phyloP scores from a whole-genome alignment of 2,888 invertebrate species.

The Mimumesa dahlbomi region DNA sequence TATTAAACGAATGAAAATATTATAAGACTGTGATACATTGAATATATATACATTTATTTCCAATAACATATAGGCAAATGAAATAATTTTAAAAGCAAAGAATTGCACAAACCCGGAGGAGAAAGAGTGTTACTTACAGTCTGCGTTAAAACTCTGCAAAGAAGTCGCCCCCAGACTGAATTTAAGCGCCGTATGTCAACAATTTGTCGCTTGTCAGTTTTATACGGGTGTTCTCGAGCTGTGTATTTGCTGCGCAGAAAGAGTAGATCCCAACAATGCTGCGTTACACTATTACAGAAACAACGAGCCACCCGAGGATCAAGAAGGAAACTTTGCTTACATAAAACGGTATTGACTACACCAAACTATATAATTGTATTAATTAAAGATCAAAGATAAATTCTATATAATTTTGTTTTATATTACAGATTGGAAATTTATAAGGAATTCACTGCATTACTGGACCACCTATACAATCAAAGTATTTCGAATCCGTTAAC shows the following conservation, averaged over 20 bases:
- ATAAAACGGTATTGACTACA: constrained; percentile 82
- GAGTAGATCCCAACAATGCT: constrained; percentile 93
- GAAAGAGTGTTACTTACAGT: constrained; percentile 88
- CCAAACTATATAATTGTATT: background rate
- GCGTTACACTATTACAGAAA: constrained; percentile 94
- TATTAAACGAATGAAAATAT: constrained; percentile 1
- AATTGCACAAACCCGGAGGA: constrained; percentile 88
- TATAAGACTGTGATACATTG: no score
- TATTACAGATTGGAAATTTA: constrained; percentile 91
- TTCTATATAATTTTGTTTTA: background rate
- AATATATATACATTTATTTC: background rate
- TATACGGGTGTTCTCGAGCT: constrained; percentile 95
- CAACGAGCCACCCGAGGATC: constrained; percentile 90
- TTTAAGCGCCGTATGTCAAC: constrained; percentile 90
- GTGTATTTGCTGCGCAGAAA: constrained; percentile 90
- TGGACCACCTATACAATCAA: constrained; percentile 86
- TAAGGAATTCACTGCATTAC: constrained; percentile 90
- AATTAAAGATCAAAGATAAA: background rate
- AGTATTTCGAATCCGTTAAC: constrained; percentile 81
- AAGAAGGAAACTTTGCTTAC: constrained; percentile 89
- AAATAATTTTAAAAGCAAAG: constrained; percentile 91
- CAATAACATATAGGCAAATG: constrained; percentile 86
- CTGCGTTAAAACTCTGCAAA: constrained; percentile 91
- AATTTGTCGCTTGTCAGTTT: constrained; percentile 90
- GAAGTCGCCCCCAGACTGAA: constrained; percentile 94